Base-by-base conservation (phyloP, 2,113 vertebrate species). In the Lycaon pictus region DNA sequence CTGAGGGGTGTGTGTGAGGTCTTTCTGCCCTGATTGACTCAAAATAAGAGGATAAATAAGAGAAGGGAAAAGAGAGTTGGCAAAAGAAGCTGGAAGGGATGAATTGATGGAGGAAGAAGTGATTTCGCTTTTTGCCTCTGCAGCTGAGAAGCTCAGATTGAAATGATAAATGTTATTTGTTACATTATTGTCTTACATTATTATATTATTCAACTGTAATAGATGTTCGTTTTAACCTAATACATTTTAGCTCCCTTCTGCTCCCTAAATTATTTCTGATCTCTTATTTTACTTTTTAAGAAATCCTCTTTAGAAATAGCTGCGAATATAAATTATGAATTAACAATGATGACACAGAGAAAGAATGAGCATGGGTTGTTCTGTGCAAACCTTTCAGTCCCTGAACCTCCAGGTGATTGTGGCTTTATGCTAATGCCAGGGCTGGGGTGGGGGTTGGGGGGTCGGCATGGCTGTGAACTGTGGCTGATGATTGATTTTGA, bases 281-380 rank as follows among this genome's bases (percentile, higher is more conserved):
- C 87, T 96, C 97, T 95, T 93, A 81, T 95, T 95, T 96, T 35
- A 81, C 71, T 90, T 96, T 69, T 93, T 84, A 90, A 97, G 95
- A 93, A 94, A 82, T 84, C 93, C 63, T 81, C 80, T 93, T 97
- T 97, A 84, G 93, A 94, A 95, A 90, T 51, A 90, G 88, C 82
- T 32, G 48, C 69, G 51, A 11, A 55, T 72, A 84, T 97, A 93
- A 95, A 95, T 98, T 83, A 97, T 97, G 87, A 90, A 97, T 95
- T 27, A 95, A 83, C 90, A 93, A 72, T 97, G 89, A 96, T 11
- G 69, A 76, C 32, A 81, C 11, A 93, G 92, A 53, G 86, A 56
- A 43, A 60, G 76, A 77, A 84, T 8, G 32, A 55, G 53, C 43
- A 3, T 27, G 69, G n/a, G 22, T 53, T 43, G 7, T 43, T 86